Percentiles rank a stretch among this genome's conserved stretches.
These are phyloP conservation scores for Sminthurinus aureus DNA, from an alignment of 2,888 invertebrate species.

Conservation along the genomic window DNA sequence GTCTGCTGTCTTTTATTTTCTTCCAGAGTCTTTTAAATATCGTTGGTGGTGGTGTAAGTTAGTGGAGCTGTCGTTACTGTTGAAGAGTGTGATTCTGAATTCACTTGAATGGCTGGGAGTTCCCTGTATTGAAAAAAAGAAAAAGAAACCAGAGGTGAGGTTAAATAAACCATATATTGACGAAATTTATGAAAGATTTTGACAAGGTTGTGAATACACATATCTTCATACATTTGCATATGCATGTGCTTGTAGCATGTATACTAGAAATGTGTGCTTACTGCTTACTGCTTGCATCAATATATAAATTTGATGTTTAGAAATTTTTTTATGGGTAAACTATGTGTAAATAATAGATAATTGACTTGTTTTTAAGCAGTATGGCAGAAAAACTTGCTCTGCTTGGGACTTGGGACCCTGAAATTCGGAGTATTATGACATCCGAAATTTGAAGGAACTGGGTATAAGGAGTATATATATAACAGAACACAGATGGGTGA, in stretches of 20 bases:
- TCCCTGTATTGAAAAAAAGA: slow-evolving; percentile 15
- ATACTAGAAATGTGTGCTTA: no score
- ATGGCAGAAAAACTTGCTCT: no score
- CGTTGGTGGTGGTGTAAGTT: no score
- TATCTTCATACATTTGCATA: not conserved
- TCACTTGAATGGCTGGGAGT: slow-evolving; percentile 5
- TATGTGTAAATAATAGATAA: slow-evolving; percentile 40
- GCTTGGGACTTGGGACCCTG: no score
- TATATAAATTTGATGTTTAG: slow-evolving; percentile 27
- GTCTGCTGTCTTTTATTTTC: no score
- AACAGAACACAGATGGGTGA: slow-evolving; percentile 32
- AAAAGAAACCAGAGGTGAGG: not conserved
- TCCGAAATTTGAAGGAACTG: slow-evolving; percentile 13
- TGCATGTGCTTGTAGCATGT: no score
- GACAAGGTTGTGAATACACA: slow-evolving; percentile 4
- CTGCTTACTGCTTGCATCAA: not conserved
- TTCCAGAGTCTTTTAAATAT: no score
- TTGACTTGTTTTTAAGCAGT: slow-evolving; percentile 20
- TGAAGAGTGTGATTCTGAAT: no score
- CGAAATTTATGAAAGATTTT: slow-evolving; percentile 33
- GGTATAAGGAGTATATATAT: not conserved
- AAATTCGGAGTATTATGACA: no score
- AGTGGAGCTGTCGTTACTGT: no score
- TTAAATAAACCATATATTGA: slow-evolving; percentile 24
- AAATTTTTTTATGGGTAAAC: slow-evolving; percentile 29